phyloP scores from a whole-genome alignment of 2,888 invertebrate species.

The Molorchus minor region DNA sequence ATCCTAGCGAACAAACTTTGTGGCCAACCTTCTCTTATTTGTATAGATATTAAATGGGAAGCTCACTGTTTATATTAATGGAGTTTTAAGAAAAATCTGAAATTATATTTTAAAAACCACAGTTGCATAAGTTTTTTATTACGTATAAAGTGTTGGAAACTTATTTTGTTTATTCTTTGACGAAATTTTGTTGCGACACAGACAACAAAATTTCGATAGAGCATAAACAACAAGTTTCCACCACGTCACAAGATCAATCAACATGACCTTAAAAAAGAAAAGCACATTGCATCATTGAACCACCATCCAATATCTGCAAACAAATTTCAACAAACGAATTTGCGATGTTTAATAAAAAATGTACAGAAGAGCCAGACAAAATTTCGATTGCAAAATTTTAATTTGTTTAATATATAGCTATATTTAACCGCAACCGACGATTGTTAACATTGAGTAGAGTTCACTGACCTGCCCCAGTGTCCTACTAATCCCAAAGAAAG shows the following conservation, averaged over 20 bases:
- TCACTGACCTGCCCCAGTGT: conserved; percentile 62
- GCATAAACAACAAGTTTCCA: neutral
- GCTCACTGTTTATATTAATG: too few species aligned
- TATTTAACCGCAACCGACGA: conserved; percentile 7
- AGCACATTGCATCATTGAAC: neutral
- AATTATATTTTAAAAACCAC: too few species aligned
- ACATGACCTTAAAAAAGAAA: neutral
- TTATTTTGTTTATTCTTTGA: too few species aligned
- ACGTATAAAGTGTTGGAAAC: too few species aligned
- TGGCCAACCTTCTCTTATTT: too few species aligned
- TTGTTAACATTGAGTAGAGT: conserved; percentile 50
- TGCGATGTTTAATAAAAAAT: neutral
- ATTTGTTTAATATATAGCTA: conserved; percentile 6
- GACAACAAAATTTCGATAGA: too few species aligned
- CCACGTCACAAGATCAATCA: neutral
- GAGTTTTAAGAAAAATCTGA: too few species aligned
- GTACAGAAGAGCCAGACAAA: neutral
- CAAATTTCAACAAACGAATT: too few species aligned
- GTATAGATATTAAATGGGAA: too few species aligned
- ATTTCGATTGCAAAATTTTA: neutral
- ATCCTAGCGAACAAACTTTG: too few species aligned
- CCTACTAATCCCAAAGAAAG: conserved; percentile 62
- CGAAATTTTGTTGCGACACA: too few species aligned
- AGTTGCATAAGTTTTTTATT: too few species aligned
- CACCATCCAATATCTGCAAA: neutral